Evolutionary conservation across 2,797 vertebrate genomes (phyloP), one percentile per base, ranked within the genome.

Genomic region (Hapalemur alaotrensis): DNA sequence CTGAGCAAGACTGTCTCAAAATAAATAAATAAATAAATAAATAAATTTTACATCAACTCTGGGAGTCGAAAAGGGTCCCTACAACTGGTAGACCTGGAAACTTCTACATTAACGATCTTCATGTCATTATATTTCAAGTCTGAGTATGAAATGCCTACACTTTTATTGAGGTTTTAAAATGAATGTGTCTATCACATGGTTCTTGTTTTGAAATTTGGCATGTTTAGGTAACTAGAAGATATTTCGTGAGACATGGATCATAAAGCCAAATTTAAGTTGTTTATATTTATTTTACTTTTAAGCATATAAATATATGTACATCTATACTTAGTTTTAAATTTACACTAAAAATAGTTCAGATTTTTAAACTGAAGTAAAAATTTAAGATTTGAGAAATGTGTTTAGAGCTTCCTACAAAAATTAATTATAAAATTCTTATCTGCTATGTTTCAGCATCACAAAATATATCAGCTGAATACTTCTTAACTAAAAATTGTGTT

Each of bases 201-300:
- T 61, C 23, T 95, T 54, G 0, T 35, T 54, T 76, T 70, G 70
- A 78, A 84, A 72, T 59, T 82, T 30, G 5, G 11, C 61, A n/a
- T 41, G 1, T 90, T 90, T 80, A 67, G 30, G 10, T 7, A 80
- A n/a, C 7, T 63, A 25, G 83, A 87, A 25, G 2, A 7, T 18
- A 83, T 38, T 82, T 88, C 69, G 25, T 65, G 35, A 92, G 1
- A 90, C 0, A 59, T 73, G 52, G 13, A 69, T 82, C 41, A 82
- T 70, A 76, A 65, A 73, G 22, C 3, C 84, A 81, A 86, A 30
- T 79, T 69, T 65, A 92, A 54, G 17, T 81, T 65, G 75, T 32
- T 80, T 46, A 52, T 81, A 50, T 86, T 93, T 76, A 88, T 35
- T 87, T 91, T 93, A 50, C 1, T 59, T 80, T 65, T 89, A 91